A percentile compares a stretch with the other conserved stretches of the same genome.
phyloP scores from a whole-genome alignment of 2,113 vertebrate genomes.

The Channa argus region DNA sequence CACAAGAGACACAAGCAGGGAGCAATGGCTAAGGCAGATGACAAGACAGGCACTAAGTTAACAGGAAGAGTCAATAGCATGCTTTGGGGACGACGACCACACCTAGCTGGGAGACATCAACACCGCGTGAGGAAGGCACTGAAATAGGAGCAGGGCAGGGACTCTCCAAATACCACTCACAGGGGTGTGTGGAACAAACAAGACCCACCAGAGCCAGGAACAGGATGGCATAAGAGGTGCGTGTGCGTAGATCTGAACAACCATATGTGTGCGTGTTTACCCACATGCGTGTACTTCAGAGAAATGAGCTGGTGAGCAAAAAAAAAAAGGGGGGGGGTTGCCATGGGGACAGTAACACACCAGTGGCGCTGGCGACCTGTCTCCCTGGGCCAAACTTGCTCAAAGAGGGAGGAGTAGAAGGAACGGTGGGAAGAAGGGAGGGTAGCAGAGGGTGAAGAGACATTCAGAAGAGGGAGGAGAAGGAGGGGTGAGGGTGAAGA shows the following conservation, averaged over 20 bases:
- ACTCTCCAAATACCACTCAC: conserved; percentile 77
- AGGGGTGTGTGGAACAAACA: conserved; percentile 79
- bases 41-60: conserved; percentile 48
- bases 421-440: conserved; percentile 49
- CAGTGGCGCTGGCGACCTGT: conserved; percentile 86
- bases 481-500: conserved; percentile 30
- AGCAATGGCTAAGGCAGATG: conserved; percentile 40
- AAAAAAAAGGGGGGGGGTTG: conserved; percentile 74
- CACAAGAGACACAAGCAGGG: conserved; percentile 25
- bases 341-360: conserved; percentile 88
- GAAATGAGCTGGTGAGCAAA: conserved; percentile 62
- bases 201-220: conserved; percentile 63
- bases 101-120: conserved; percentile 74
- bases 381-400: conserved; percentile 84
- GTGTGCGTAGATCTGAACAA: conserved; percentile 10
- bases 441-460: conserved; percentile 46
- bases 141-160: conserved; percentile 82
- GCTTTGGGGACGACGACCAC: conserved; percentile 56
- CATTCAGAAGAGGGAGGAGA: conserved; percentile 36
- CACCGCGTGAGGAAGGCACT: conserved; percentile 66
- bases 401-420: conserved; percentile 60
- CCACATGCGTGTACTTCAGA: conserved; percentile 63
- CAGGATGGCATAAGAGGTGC: conserved; percentile 57
- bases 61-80: conserved; percentile 69
- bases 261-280: conserved; percentile 33